Evolutionary conservation across 2,888 invertebrate species (phyloP).

Genomic region (Antheraea assamensis): DNA sequence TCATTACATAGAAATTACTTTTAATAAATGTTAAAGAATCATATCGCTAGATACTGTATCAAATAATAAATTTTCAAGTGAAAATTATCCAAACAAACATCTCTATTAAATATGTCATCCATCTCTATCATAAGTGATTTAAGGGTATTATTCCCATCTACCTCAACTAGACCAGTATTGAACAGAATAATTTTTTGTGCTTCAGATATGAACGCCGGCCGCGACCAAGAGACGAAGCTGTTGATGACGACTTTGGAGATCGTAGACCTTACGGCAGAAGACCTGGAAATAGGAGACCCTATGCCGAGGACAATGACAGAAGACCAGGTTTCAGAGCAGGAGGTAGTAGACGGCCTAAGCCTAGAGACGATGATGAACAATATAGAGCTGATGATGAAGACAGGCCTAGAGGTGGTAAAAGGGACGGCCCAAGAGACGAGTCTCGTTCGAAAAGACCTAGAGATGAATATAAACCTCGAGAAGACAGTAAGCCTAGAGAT

Average conservation of each 20-base stretch:
- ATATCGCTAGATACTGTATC: too few relatives aligned
- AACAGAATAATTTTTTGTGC: slow-evolving; percentile 19
- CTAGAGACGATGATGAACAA: slow-evolving; percentile 65
- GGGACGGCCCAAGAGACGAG: slow-evolving; percentile 37
- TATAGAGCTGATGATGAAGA: slow-evolving; percentile 45
- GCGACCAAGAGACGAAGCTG: slow-evolving; percentile 68
- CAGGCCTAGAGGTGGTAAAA: slow-evolving; percentile 42
- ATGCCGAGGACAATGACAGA: slow-evolving; percentile 65
- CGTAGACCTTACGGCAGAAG: slow-evolving; percentile 67
- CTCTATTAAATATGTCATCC: too few relatives aligned
- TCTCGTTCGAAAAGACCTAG: slow-evolving; percentile 29
- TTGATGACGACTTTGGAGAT: slow-evolving; percentile 65
- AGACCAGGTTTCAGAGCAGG: slow-evolving; percentile 53
- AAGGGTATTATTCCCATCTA: too few relatives aligned
- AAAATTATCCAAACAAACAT: neutral
- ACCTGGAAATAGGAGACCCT: slow-evolving; percentile 62
- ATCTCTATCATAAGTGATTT: too few relatives aligned
- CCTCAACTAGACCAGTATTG: neutral
- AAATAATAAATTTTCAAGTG: too few relatives aligned
- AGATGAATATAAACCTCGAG: slow-evolving; percentile 38
- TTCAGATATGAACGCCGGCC: slow-evolving; percentile 75
- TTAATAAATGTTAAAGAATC: too few relatives aligned
- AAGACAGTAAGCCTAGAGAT: slow-evolving; percentile 40
- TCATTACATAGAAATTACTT: too few relatives aligned
- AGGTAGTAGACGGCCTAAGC: slow-evolving; percentile 51